Evolutionary conservation across 2,797 vertebrate species (phyloP).

Genomic region (Bucorvus abyssinicus): DNA sequence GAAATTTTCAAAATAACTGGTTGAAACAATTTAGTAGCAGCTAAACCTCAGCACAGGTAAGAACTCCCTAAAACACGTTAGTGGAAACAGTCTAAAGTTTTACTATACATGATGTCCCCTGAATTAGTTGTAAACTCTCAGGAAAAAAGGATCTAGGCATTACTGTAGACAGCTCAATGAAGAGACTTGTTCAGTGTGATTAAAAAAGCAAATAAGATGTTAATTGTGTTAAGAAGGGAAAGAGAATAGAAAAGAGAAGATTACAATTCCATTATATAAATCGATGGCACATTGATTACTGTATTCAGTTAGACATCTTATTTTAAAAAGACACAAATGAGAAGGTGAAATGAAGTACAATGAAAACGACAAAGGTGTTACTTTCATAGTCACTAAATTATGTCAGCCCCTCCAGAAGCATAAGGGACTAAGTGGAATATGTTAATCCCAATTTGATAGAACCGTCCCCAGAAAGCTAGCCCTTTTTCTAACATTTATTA

Average conservation of each 20-base stretch:
- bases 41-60: slow-evolving; percentile 19
- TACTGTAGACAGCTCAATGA: slow-evolving; percentile 45
- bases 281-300: slow-evolving; percentile 60
- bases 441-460: slow-evolving; percentile 21
- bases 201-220: slow-evolving; percentile 58
- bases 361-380: slow-evolving; percentile 63
- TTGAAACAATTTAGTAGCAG: not conserved
- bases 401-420: slow-evolving; percentile 19
- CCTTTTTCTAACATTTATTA: slow-evolving; percentile 2
- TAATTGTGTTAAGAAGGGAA: slow-evolving; percentile 46
- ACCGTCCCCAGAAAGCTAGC: not conserved
- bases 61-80: not conserved
- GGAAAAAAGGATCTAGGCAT: slow-evolving; percentile 37
- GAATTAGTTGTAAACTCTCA: slow-evolving; percentile 33
- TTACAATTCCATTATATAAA: slow-evolving; percentile 59
- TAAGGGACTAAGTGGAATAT: slow-evolving; percentile 23
- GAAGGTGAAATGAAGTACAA: slow-evolving; percentile 62
- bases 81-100: slow-evolving; percentile 25
- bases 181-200: slow-evolving; percentile 34
- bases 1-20: not conserved
- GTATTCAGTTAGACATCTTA: slow-evolving; percentile 62
- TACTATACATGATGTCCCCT: not conserved
- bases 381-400: slow-evolving; percentile 44
- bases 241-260: slow-evolving; percentile 43
- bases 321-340: slow-evolving; percentile 65